A percentile compares a stretch with the other conserved stretches of the same genome.
These are phyloP conservation scores for Cremastinae sp. DNA, from an alignment of 2,888 invertebrate genomes.

Conservation along the genomic window DNA sequence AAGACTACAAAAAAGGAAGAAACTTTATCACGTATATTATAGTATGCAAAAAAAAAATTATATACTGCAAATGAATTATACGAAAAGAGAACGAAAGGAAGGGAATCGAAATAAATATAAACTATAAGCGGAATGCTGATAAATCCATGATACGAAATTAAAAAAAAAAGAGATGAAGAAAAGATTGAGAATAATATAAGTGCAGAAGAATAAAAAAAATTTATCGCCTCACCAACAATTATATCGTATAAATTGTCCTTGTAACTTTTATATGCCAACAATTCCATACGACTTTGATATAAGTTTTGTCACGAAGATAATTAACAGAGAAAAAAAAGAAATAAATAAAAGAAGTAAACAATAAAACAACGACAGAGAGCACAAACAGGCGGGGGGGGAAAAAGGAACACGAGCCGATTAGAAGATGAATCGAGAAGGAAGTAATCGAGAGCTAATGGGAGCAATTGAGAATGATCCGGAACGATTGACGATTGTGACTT, in stretches of 20 bases:
- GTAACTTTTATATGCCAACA: constrained; percentile 74
- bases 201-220: constrained; percentile 29
- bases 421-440: no score
- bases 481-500: constrained; percentile 46
- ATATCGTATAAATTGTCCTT: constrained; percentile 70
- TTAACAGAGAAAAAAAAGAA: constrained; percentile 34
- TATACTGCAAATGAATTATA: constrained; percentile 29
- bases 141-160: constrained; percentile 4
- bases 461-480: constrained; percentile 24
- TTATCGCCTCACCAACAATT: constrained; percentile 52
- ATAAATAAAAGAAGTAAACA: constrained; percentile 14
- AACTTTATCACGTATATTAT: constrained; percentile 16
- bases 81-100: background rate
- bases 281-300: constrained; percentile 71
- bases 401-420: constrained; percentile 25
- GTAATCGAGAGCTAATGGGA: no score
- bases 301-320: constrained; percentile 58
- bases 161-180: constrained; percentile 1
- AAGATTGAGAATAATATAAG: constrained; percentile 12
- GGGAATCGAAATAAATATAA: constrained; percentile 12
- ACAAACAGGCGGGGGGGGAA: constrained; percentile 33
- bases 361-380: constrained; percentile 31
- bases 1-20: constrained; percentile 11
- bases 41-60: constrained; percentile 40
- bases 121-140: constrained; percentile 1